phyloP scores from a whole-genome alignment of 1,140 invertebrate species.

The Anadara kagoshimensis region DNA sequence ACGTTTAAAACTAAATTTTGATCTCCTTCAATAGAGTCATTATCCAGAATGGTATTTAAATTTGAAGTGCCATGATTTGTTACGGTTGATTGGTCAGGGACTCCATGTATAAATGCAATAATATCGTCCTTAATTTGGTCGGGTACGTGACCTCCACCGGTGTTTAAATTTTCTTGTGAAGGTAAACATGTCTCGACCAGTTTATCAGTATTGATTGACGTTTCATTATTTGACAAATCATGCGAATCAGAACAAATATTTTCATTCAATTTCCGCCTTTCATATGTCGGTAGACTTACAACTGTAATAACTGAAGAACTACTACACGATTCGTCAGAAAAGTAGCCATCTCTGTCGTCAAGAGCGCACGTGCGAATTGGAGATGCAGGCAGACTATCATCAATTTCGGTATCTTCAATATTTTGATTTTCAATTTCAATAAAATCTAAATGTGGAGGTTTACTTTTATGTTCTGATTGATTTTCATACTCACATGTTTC shows the following conservation, averaged over 20 bases:
- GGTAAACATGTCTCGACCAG: too few relatives aligned
- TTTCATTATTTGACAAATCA: slow-evolving; percentile 16
- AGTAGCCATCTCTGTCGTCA: slow-evolving; percentile 31
- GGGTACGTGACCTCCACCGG: too few relatives aligned
- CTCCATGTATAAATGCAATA: slow-evolving; percentile 7
- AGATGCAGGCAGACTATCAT: slow-evolving; percentile 25
- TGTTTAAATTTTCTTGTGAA: too few relatives aligned
- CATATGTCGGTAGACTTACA: slow-evolving; percentile 20
- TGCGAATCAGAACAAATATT: slow-evolving; percentile 4
- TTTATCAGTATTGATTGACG: not conserved
- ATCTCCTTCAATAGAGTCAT: too few relatives aligned
- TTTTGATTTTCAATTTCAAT: slow-evolving; percentile 4
- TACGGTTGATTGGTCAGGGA: not conserved
- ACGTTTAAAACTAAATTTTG: too few relatives aligned
- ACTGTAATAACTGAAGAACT: slow-evolving; percentile 35
- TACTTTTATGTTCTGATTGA: too few relatives aligned
- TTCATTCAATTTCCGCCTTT: slow-evolving; percentile 12
- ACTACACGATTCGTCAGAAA: slow-evolving; percentile 42
- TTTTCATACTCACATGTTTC: too few relatives aligned
- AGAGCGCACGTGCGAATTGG: slow-evolving; percentile 38
- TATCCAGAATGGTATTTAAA: too few relatives aligned
- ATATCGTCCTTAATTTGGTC: slow-evolving; percentile 11
- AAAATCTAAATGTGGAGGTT: not conserved
- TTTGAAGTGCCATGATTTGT: not conserved
- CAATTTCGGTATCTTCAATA: not conserved